Percentiles rank a stretch among this genome's conserved stretches.
Evolutionary conservation across 2,797 vertebrate genomes (phyloP).

Genomic region (Cottoperca gobio): DNA sequence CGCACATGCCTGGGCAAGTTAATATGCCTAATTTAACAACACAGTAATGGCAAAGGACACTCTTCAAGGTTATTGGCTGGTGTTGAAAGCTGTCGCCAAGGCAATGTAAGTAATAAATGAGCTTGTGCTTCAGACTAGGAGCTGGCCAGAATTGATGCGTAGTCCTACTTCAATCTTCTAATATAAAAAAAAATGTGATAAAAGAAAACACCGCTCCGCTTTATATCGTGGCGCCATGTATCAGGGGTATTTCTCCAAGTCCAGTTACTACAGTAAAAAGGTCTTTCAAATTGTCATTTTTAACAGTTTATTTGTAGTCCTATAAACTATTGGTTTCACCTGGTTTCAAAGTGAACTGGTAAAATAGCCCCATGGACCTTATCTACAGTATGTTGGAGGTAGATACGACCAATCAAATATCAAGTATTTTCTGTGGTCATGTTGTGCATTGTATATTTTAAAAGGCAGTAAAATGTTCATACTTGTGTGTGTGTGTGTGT

Average conservation of each 20-base stretch:
- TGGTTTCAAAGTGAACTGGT: background rate
- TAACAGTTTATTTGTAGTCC: background rate
- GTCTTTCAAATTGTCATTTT: background rate
- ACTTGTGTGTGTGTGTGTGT: constrained; percentile 13
- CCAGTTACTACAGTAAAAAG: background rate
- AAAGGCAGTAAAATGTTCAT: background rate
- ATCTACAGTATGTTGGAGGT: background rate
- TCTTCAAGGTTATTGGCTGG: constrained; percentile 9
- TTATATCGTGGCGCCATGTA: background rate
- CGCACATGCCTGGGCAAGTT: background rate
- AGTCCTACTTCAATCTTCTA: background rate
- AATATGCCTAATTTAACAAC: constrained; percentile 16
- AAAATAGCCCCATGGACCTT: background rate
- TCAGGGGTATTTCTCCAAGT: background rate
- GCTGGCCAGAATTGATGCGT: background rate
- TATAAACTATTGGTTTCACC: background rate
- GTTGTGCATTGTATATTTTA: background rate
- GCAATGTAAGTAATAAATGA: background rate
- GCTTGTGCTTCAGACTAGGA: background rate
- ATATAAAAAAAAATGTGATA: background rate
- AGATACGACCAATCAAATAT: background rate
- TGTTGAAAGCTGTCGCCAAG: constrained; percentile 5
- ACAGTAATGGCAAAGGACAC: constrained; percentile 10
- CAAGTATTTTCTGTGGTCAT: background rate
- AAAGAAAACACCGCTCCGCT: background rate